Base-by-base conservation (phyloP, 2,797 vertebrate species). In the Coreius guichenoti region DNA sequence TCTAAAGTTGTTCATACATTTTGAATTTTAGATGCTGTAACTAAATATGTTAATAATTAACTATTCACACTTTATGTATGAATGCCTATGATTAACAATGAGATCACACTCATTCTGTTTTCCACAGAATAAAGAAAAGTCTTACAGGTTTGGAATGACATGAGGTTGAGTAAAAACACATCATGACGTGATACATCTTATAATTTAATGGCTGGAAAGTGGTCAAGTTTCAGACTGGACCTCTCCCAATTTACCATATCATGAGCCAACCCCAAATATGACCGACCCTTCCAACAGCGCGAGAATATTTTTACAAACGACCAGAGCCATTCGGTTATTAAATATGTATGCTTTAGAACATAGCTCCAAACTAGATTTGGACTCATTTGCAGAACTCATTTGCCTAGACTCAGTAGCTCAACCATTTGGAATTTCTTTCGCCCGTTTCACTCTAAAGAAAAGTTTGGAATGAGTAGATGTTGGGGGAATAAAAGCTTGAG, bases 281-380 rank as follows among this genome's bases (percentile, higher is more conserved):
- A 67, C 54, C 21, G 29, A 74, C 72, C 43, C 61, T 11, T 76
- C 31, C 23, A 76, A 43, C 29, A 75, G 29, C 26, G 17, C 19
- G 11, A 54, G n/a, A 67, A 51, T 21, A 14, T 51, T 83, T 76
- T 68, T 54, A 54, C 31, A 68, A 76, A 56, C 1, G 3, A 73
- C 56, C 43, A 68, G 45, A 76, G 45, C 56, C 72, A 39, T 14
- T 67, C 0, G 47, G 33, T 17, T 36, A 76, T 83, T 67, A 76
- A 83, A 67, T 54, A 83, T 83, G 73, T 54, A 76, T 54, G 31
- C 17, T 51, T 68, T 68, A 67, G 58, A 49, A 83, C 29, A 75
- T 65, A 39, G 61, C 47, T 83, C 45, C 61, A 67, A 76, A 67
- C 45, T 76, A 68, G 23, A 83, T 76, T 78, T 63, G 14, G 36